phyloP scores from a whole-genome alignment of 1,140 invertebrate species.

The Tetramorium simillimum region DNA sequence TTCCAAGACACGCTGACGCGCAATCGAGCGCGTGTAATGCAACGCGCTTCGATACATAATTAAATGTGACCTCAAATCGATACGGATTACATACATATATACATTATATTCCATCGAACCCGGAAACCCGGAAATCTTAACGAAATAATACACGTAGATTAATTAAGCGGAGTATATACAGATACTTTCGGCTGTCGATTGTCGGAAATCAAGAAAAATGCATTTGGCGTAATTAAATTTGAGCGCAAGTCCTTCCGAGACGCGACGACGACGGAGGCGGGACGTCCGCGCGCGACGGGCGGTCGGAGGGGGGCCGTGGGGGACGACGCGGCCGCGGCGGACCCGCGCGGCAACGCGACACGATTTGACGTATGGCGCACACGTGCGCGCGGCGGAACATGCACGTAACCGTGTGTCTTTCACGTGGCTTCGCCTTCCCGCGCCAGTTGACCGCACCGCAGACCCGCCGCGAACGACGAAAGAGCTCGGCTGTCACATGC shows the following conservation, averaged over 20 bases:
- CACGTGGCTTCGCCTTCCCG: background rate
- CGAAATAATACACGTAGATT: background rate
- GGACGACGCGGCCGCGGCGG: background rate
- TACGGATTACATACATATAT: background rate
- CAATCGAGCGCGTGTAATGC: background rate
- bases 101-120: background rate
- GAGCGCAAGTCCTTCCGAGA: background rate
- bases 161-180: too few species aligned
- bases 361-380: background rate
- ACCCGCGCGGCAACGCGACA: background rate
- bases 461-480: background rate
- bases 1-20: background rate
- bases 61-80: background rate
- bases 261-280: background rate
- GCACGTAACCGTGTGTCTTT: background rate
- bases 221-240: background rate
- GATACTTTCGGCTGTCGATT: too few species aligned
- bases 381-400: background rate
- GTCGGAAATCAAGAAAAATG: background rate
- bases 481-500: background rate
- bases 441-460: background rate
- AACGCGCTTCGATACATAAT: background rate
- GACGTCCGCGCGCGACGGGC: background rate
- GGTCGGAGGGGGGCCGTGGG: background rate
- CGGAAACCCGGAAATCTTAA: background rate